Evolutionary conservation across 2,888 invertebrate species (phyloP).

Genomic region (Stratiomys singularior): DNA sequence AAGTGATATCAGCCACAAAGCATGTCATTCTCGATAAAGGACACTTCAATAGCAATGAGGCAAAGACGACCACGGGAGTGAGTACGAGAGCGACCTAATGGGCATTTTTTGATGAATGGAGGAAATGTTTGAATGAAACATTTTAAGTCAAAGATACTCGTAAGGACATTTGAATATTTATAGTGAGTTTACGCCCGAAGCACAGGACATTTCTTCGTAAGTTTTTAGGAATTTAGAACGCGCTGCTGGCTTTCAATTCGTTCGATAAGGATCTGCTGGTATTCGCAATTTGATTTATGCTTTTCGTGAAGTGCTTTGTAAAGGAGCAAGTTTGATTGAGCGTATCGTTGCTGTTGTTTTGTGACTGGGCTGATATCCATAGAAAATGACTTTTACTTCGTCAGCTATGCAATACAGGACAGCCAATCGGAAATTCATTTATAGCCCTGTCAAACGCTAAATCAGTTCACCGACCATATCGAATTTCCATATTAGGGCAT

Average conservation of each 20-base stretch:
- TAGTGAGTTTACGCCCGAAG: neutral
- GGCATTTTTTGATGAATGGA: slow-evolving; percentile 22
- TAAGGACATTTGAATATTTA: slow-evolving; percentile 11
- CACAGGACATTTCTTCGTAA: neutral
- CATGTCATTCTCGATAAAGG: slow-evolving; percentile 9
- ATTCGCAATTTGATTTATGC: neutral
- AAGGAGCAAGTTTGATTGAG: neutral
- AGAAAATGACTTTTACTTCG: too few species aligned
- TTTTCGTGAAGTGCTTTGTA: neutral
- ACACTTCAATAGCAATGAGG: neutral
- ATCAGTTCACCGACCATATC: too few species aligned
- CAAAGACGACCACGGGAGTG: neutral
- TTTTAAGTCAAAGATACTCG: slow-evolving; percentile 10
- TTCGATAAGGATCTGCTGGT: neutral
- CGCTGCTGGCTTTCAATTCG: neutral
- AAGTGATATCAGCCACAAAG: slow-evolving; percentile 3
- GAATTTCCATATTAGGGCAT: too few species aligned
- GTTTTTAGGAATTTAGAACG: neutral
- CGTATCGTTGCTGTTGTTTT: too few species aligned
- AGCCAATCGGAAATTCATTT: too few species aligned
- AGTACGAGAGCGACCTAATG: neutral
- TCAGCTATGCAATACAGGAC: too few species aligned
- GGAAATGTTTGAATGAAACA: slow-evolving; percentile 21
- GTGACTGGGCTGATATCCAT: too few species aligned
- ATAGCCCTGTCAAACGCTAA: too few species aligned